Conservation (phyloP, 2,888 invertebrate species). For the Cryptocephalus moraei region DNA sequence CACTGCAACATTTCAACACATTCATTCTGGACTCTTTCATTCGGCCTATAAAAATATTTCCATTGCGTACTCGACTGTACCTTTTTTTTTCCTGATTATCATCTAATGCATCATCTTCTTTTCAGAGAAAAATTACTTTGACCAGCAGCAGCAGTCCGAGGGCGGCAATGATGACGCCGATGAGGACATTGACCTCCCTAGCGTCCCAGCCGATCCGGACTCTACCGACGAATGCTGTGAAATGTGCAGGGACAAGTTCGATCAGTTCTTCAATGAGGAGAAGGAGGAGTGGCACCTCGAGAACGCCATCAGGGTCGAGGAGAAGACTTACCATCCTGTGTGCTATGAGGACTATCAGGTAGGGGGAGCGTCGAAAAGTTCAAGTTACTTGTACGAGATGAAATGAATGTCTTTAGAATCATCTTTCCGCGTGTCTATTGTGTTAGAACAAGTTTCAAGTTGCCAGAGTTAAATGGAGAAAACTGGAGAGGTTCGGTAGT, state of each 20-base stretch:
- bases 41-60: too few relatives aligned
- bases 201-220: slow-evolving; percentile 58
- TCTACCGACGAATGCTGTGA: slow-evolving; percentile 64
- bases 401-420: too few relatives aligned
- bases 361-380: too few relatives aligned
- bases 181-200: slow-evolving; percentile 52
- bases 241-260: slow-evolving; percentile 87
- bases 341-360: slow-evolving; percentile 85
- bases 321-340: slow-evolving; percentile 75
- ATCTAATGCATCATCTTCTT: slow-evolving; percentile 8
- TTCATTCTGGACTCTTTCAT: too few relatives aligned
- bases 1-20: too few relatives aligned
- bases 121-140: slow-evolving; percentile 80
- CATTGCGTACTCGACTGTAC: slow-evolving; percentile 4
- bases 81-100: not conserved
- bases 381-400: too few relatives aligned
- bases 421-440: too few relatives aligned
- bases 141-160: slow-evolving; percentile 50
- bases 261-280: slow-evolving; percentile 94
- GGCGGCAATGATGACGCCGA: slow-evolving; percentile 48
- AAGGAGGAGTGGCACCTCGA: slow-evolving; percentile 94
- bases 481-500: too few relatives aligned
- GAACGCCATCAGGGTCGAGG: slow-evolving; percentile 69
- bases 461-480: too few relatives aligned
- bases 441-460: too few relatives aligned